Evolutionary conservation across 2,797 vertebrate species (phyloP).

Genomic region (Glossophaga mutica): DNA sequence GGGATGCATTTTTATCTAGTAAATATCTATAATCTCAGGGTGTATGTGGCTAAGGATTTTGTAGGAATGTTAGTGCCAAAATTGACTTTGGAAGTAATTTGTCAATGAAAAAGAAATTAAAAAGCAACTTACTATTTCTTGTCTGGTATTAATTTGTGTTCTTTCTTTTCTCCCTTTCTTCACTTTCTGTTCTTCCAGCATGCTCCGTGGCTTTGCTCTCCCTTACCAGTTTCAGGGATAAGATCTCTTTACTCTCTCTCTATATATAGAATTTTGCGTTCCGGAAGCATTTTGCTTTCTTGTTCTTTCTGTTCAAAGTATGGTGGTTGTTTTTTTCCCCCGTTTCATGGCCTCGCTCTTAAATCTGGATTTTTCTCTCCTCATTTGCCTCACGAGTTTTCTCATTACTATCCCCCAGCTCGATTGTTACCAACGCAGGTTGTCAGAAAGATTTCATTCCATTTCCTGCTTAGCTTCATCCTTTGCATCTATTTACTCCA

Average conservation of each 20-base stretch:
- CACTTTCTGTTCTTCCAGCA: not conserved
- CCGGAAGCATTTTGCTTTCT: not conserved
- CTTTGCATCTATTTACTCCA: not conserved
- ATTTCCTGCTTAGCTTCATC: not conserved
- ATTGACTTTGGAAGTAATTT: slow-evolving; percentile 44
- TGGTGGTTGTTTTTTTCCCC: not conserved
- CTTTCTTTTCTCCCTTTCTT: slow-evolving; percentile 25
- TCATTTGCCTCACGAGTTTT: not conserved
- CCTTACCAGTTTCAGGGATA: not conserved
- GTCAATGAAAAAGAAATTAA: slow-evolving; percentile 43
- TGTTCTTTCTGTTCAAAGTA: not conserved
- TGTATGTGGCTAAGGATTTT: not conserved
- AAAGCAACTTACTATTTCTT: slow-evolving; percentile 63
- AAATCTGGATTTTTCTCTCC: not conserved
- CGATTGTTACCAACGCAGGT: not conserved
- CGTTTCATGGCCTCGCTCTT: not conserved
- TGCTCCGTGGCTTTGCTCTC: not conserved
- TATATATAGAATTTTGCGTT: not conserved
- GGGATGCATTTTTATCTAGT: not conserved
- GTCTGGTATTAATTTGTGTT: slow-evolving; percentile 31
- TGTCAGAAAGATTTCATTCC: not conserved
- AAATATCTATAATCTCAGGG: not conserved
- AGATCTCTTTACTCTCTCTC: not conserved
- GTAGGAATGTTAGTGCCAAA: not conserved
- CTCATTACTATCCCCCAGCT: not conserved